Percentiles rank a stretch among this genome's conserved stretches.
phyloP scores from a whole-genome alignment of 2,888 invertebrate species.

The Scelioninae gen. 1 region DNA sequence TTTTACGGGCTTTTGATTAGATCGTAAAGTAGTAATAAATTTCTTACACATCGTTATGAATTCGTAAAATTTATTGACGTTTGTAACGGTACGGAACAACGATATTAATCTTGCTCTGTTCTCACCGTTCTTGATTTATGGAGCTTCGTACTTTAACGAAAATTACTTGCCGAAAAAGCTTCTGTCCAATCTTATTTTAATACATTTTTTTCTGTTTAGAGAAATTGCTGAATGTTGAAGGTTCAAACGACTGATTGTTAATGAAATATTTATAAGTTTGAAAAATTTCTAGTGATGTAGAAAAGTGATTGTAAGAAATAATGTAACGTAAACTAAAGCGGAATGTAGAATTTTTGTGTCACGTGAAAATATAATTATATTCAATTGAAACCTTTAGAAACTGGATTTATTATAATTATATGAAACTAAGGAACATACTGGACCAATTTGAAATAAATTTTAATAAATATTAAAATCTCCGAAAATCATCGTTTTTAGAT shows the following conservation, averaged over 20 bases:
- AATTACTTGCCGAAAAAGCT: not conserved
- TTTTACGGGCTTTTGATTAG: constrained; percentile 23
- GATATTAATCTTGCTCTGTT: constrained; percentile 12
- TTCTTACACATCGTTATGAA: constrained; percentile 9
- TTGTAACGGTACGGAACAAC: not conserved
- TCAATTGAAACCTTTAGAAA: too few relatives aligned
- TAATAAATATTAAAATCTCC: too few relatives aligned
- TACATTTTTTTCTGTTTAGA: not conserved
- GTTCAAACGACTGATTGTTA: too few relatives aligned
- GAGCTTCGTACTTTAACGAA: not conserved
- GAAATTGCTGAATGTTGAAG: not conserved
- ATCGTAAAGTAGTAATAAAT: constrained; percentile 17
- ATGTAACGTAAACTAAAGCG: too few relatives aligned
- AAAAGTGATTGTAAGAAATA: too few relatives aligned
- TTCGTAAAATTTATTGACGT: constrained; percentile 8
- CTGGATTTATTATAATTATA: too few relatives aligned
- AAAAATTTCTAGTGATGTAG: too few relatives aligned
- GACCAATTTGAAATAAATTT: too few relatives aligned
- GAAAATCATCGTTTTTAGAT: constrained; percentile 55
- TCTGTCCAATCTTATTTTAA: not conserved
- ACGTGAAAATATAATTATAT: too few relatives aligned
- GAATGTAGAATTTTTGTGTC: too few relatives aligned
- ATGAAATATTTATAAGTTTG: too few relatives aligned
- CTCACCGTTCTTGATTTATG: constrained; percentile 3
- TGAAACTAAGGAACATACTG: too few relatives aligned